Conservation (phyloP, 1,140 invertebrate species). For the Dermatophagoides farinae region DNA sequence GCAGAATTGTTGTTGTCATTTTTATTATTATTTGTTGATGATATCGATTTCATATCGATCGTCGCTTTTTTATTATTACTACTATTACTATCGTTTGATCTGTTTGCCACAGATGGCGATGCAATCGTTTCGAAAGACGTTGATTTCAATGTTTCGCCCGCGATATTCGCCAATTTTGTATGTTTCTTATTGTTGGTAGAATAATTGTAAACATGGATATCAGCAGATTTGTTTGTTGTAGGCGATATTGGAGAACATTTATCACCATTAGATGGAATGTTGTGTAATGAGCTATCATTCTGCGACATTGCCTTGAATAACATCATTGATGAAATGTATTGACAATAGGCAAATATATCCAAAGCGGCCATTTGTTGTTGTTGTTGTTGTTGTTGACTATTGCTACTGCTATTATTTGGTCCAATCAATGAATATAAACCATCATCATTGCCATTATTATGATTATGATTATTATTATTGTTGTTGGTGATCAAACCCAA, state of each 20-base stretch:
- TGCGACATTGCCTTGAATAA: constrained; percentile 2
- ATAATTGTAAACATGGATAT: background rate
- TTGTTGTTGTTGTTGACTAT: background rate
- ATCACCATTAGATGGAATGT: background rate
- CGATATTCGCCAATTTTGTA: background rate
- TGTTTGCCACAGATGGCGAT: background rate
- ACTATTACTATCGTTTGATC: background rate
- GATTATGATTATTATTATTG: background rate
- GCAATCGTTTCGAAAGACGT: background rate
- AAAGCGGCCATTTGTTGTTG: background rate
- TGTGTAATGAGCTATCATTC: background rate
- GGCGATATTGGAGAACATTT: background rate
- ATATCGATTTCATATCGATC: background rate
- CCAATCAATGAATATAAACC: background rate
- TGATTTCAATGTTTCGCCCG: background rate
- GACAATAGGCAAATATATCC: constrained; percentile 6
- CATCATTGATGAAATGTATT: constrained; percentile 7
- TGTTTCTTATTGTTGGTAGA: background rate
- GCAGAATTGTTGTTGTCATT: background rate
- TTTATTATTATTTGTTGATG: background rate
- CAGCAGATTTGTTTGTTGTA: background rate
- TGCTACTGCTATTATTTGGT: background rate
- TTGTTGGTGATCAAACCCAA: background rate
- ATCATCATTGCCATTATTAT: background rate
- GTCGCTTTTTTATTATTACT: background rate